Percentiles rank a stretch among this genome's conserved stretches.
Evolutionary conservation across 1,140 invertebrate genomes (phyloP).

Genomic region (Belonocnema kinseyi): DNA sequence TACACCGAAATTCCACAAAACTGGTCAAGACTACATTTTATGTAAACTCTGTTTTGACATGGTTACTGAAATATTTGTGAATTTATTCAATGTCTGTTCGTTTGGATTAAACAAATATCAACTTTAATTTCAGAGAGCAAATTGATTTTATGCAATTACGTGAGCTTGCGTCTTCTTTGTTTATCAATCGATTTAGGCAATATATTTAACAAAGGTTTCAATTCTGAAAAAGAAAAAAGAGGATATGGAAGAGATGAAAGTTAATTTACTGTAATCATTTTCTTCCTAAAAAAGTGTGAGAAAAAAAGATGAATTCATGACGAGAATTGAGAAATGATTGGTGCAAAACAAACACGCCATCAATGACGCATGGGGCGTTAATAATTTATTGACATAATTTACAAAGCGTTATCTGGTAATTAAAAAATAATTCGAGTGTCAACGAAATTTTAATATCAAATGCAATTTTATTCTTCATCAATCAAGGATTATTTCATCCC

Average conservation of each 20-base stretch:
- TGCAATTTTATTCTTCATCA: not conserved
- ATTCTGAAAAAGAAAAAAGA: not conserved
- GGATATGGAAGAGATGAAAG: not conserved
- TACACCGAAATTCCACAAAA: no score
- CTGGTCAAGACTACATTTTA: no score
- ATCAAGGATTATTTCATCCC: no score
- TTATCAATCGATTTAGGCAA: not conserved
- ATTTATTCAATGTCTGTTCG: not conserved
- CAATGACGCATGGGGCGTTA: not conserved
- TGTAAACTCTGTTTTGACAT: no score
- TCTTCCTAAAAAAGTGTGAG: not conserved
- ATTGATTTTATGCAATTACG: not conserved
- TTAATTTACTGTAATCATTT: not conserved
- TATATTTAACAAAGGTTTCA: not conserved
- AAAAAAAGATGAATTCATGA: slow-evolving; percentile 19
- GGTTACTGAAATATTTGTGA: not conserved
- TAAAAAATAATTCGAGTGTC: not conserved
- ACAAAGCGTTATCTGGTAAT: not conserved
- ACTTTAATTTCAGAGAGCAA: not conserved
- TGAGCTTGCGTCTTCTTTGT: not conserved
- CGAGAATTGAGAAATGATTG: not conserved
- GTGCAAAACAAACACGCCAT: not conserved
- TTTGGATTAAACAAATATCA: not conserved
- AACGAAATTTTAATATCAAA: not conserved
- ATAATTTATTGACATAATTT: not conserved